phyloP scores from a whole-genome alignment of 2,888 invertebrate species.

The Dioctria linearis region DNA sequence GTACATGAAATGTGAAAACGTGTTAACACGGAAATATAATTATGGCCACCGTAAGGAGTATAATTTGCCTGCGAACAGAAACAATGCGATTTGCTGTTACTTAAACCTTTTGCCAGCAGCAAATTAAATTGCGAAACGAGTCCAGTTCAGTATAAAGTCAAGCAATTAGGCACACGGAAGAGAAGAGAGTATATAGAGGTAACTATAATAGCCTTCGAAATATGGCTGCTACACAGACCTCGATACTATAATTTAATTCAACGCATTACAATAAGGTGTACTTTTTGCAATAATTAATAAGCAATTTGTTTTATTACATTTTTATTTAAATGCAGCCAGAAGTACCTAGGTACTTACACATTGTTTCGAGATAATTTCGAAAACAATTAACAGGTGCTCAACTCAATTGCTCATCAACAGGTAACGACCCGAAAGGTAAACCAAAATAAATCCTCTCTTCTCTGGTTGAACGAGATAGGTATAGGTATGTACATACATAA shows the following conservation, averaged over 20 bases:
- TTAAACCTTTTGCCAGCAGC: conserved; percentile 24
- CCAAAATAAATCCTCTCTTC: no score
- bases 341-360: neutral
- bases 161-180: conserved; percentile 50
- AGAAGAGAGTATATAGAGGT: neutral
- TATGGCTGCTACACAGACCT: conserved; percentile 14
- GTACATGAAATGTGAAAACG: conserved; percentile 61
- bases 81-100: conserved; percentile 32
- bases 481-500: no score
- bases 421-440: no score
- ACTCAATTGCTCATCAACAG: neutral
- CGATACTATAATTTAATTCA: conserved; percentile 10
- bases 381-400: conserved; percentile 24
- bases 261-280: neutral
- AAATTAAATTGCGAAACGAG: conserved; percentile 30
- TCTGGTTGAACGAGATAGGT: no score
- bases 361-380: neutral
- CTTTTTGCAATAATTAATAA: conserved; percentile 27
- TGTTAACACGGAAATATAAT: conserved; percentile 63
- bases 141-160: neutral
- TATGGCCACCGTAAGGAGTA: conserved; percentile 55
- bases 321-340: conserved; percentile 26
- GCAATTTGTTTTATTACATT: conserved; percentile 43
- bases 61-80: conserved; percentile 39
- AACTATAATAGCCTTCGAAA: neutral